These are phyloP conservation scores for Diorhabda carinulata DNA, from an alignment of 1,140 invertebrate species.

Conservation along the genomic window DNA sequence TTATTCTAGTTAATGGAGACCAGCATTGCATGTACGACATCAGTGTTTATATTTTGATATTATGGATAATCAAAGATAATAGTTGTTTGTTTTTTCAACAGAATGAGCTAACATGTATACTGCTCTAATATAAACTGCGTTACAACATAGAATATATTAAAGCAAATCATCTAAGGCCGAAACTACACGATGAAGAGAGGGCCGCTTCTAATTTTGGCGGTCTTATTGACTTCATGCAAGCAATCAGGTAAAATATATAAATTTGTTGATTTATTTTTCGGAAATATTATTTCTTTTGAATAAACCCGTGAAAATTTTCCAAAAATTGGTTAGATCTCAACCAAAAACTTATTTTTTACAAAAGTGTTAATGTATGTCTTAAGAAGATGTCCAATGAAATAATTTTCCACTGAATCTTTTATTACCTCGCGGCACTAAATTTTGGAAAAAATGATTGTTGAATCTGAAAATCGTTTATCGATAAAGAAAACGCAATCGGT, in stretches of 20 bases:
- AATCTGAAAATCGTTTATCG: too few relatives aligned
- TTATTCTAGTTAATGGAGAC: conserved; percentile 4
- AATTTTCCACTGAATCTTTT: too few relatives aligned
- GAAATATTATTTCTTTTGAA: too few relatives aligned
- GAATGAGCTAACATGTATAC: conserved; percentile 27
- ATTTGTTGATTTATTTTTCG: too few relatives aligned
- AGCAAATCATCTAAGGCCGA: background rate
- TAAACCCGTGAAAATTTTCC: too few relatives aligned
- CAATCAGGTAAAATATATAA: background rate
- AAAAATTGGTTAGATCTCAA: too few relatives aligned
- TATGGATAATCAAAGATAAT: conserved; percentile 18
- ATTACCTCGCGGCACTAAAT: too few relatives aligned
- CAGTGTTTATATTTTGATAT: background rate
- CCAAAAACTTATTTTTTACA: too few relatives aligned
- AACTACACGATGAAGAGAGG: conserved; percentile 12
- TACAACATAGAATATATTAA: background rate
- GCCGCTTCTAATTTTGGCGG: background rate
- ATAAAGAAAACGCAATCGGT: too few relatives aligned
- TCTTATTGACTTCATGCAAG: background rate
- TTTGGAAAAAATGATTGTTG: too few relatives aligned
- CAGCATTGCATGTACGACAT: conserved; percentile 7
- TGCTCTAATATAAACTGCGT: conserved; percentile 21
- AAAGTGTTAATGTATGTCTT: too few relatives aligned
- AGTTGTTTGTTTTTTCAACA: conserved; percentile 28
- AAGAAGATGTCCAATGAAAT: too few relatives aligned